These are phyloP conservation scores for Glaucopsyche alexis DNA, from an alignment of 2,888 invertebrate species.

Conservation along the genomic window DNA sequence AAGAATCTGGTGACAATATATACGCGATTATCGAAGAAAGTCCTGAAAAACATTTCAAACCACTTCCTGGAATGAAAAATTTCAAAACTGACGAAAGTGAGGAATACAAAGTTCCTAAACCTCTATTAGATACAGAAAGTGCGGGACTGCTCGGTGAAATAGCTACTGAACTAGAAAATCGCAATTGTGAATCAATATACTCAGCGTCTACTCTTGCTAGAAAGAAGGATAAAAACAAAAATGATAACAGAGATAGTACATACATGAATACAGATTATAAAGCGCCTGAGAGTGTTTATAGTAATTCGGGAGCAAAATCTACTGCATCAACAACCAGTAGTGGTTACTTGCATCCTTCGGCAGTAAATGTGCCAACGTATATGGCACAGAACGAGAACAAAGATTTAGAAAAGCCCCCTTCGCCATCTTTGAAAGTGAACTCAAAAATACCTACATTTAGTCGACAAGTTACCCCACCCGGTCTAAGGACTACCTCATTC, in stretches of 20 bases:
- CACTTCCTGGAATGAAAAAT: slow-evolving; percentile 61
- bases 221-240: slow-evolving; percentile 76
- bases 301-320: slow-evolving; percentile 81
- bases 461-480: slow-evolving; percentile 75
- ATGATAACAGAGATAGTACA: slow-evolving; percentile 69
- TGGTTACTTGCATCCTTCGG: slow-evolving; percentile 86
- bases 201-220: slow-evolving; percentile 86
- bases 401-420: slow-evolving; percentile 62
- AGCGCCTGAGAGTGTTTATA: slow-evolving; percentile 82
- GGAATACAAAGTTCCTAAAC: slow-evolving; percentile 72
- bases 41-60: slow-evolving; percentile 73
- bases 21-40: slow-evolving; percentile 93
- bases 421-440: slow-evolving; percentile 66
- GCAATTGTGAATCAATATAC: slow-evolving; percentile 93
- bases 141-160: slow-evolving; percentile 92
- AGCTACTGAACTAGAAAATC: slow-evolving; percentile 91
- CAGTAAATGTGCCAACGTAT: slow-evolving; percentile 82
- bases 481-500: slow-evolving; percentile 66
- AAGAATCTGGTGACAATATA: slow-evolving; percentile 86
- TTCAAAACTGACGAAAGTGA: slow-evolving; percentile 65
- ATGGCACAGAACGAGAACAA: slow-evolving; percentile 45
- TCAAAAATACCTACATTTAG: slow-evolving; percentile 73
- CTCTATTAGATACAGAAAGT: slow-evolving; percentile 80
- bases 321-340: slow-evolving; percentile 83
- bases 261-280: slow-evolving; percentile 83